A percentile compares a stretch with the other conserved stretches of the same genome.
These are phyloP conservation scores for Ennomos quercinarius DNA, from an alignment of 2,888 invertebrate genomes.

Conservation along the genomic window DNA sequence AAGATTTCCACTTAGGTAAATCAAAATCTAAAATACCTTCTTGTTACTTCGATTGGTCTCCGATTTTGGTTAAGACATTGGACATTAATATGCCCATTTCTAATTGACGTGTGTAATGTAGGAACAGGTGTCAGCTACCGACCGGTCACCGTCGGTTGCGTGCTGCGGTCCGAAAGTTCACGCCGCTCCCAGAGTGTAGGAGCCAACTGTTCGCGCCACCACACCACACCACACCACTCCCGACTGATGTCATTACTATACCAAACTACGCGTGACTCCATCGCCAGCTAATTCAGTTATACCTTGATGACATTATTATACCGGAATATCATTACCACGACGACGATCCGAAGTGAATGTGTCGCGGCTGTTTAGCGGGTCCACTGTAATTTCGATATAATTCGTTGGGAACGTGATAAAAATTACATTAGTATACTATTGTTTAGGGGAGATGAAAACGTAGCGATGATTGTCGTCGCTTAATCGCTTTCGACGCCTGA, in stretches of 20 bases:
- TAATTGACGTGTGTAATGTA: constrained; percentile 11
- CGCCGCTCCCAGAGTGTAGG: constrained; percentile 48
- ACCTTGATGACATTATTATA: constrained; percentile 67
- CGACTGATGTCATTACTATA: constrained; percentile 48
- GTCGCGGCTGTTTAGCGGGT: constrained; percentile 57
- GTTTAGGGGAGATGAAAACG: constrained; percentile 47
- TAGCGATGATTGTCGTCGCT: constrained; percentile 41
- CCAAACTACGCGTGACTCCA: constrained; percentile 69
- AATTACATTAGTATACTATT: constrained; percentile 51
- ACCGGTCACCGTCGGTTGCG: constrained; percentile 35
- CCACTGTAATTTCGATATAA: constrained; percentile 43
- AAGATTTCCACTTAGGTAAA: too few species aligned
- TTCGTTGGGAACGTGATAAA: constrained; percentile 46
- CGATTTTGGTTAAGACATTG: too few species aligned
- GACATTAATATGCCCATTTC: too few species aligned
- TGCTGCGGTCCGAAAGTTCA: constrained; percentile 56
- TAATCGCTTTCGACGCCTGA: constrained; percentile 24
- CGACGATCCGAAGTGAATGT: constrained; percentile 47
- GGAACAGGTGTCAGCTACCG: constrained; percentile 44
- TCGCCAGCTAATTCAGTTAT: constrained; percentile 61
- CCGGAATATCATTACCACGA: constrained; percentile 57
- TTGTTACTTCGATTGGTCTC: too few species aligned
- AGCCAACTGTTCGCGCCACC: too few species aligned
- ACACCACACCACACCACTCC: too few species aligned
- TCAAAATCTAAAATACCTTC: too few species aligned